phyloP scores from a whole-genome alignment of 2,113 vertebrate species.

The Thunnus maccoyii region DNA sequence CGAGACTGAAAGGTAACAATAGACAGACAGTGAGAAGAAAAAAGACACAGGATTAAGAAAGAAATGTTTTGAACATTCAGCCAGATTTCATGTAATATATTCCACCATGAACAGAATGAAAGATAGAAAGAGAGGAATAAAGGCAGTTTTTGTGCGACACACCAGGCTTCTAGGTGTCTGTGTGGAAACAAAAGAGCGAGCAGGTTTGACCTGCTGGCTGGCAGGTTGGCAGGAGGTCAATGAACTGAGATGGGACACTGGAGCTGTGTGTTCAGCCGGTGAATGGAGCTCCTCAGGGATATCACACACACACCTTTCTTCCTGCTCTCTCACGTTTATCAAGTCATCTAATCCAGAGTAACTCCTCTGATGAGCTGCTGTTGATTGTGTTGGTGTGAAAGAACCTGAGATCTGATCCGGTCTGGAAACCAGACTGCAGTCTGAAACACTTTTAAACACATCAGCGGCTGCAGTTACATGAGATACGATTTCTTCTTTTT shows the following conservation, averaged over 20 bases:
- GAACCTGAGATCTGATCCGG: slow-evolving; percentile 13
- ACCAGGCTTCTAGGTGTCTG: slow-evolving; percentile 42
- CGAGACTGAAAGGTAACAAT: slow-evolving; percentile 46
- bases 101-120: slow-evolving; percentile 29
- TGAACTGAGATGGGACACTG: slow-evolving; percentile 51
- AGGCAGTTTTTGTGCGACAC: slow-evolving; percentile 44
- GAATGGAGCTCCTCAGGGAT: slow-evolving; percentile 53
- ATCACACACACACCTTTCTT: slow-evolving; percentile 11
- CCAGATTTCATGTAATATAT: slow-evolving; percentile 27
- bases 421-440: slow-evolving; percentile 9
- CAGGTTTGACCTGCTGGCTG: slow-evolving; percentile 54
- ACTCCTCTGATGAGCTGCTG: slow-evolving; percentile 30
- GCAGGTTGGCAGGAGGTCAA: slow-evolving; percentile 33
- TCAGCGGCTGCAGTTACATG: neutral
- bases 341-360: slow-evolving; percentile 36
- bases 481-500: neutral
- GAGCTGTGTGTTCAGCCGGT: slow-evolving; percentile 57
- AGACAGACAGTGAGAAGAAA: slow-evolving; percentile 5
- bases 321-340: slow-evolving; percentile 42
- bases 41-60: slow-evolving; percentile 8
- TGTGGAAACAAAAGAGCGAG: slow-evolving; percentile 50
- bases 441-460: slow-evolving; percentile 14
- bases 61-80: neutral
- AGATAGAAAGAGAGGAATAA: slow-evolving; percentile 20
- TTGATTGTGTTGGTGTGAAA: slow-evolving; percentile 37